phyloP scores from a whole-genome alignment of 2,797 vertebrate species.

The Simalia tracyae region DNA sequence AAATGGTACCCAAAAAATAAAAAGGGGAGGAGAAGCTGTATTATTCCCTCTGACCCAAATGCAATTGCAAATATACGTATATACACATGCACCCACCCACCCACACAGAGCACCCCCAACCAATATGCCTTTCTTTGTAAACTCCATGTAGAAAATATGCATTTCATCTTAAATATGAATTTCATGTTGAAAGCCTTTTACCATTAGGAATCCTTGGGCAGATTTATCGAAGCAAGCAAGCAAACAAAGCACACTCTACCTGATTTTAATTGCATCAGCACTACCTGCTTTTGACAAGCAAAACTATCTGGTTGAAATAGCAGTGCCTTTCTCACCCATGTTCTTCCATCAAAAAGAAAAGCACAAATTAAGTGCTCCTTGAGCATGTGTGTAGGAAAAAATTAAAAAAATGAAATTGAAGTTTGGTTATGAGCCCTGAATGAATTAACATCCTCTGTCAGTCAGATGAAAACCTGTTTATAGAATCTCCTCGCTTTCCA shows the following conservation, averaged over 20 bases:
- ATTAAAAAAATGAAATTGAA: slow-evolving; percentile 35
- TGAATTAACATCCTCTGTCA: slow-evolving; percentile 40
- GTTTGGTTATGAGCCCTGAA: slow-evolving; percentile 35
- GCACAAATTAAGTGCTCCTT: slow-evolving; percentile 35
- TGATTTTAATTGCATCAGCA: slow-evolving; percentile 60
- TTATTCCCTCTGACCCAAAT: slow-evolving; percentile 40
- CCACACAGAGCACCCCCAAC: slow-evolving; percentile 60
- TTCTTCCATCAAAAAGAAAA: slow-evolving; percentile 31
- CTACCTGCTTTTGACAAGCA: slow-evolving; percentile 55
- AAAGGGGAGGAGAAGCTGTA: slow-evolving; percentile 4
- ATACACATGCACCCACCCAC: slow-evolving; percentile 58
- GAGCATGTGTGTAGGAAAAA: slow-evolving; percentile 19
- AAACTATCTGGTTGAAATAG: slow-evolving; percentile 53
- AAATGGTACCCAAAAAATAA: slow-evolving; percentile 56
- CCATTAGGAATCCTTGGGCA: slow-evolving; percentile 60
- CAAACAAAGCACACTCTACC: slow-evolving; percentile 36
- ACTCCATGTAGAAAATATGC: slow-evolving; percentile 48
- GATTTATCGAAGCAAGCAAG: slow-evolving; percentile 38
- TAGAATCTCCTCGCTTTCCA: slow-evolving; percentile 25
- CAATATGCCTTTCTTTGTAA: slow-evolving; percentile 54
- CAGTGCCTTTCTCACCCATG: slow-evolving; percentile 56
- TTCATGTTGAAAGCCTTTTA: slow-evolving; percentile 62
- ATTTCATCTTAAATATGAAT: slow-evolving; percentile 48
- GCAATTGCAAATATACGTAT: slow-evolving; percentile 38
- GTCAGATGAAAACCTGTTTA: slow-evolving; percentile 45